Percentiles rank a stretch among this genome's conserved stretches.
Evolutionary conservation across 2,888 invertebrate genomes (phyloP).

Genomic region (Zootermopsis nevadensis): DNA sequence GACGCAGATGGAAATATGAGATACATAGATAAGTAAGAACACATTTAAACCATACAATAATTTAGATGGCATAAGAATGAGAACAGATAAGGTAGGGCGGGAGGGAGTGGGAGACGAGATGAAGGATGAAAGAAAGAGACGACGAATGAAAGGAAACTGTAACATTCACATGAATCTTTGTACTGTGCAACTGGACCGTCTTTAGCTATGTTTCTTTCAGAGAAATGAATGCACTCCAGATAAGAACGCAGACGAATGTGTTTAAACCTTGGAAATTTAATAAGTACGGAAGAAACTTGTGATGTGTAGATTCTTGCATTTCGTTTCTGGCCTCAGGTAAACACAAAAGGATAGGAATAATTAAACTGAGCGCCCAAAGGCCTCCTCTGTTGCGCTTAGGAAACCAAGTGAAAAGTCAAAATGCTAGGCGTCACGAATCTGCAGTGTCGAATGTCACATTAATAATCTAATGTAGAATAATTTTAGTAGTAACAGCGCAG

Average conservation of each 20-base stretch:
- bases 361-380: too few species aligned
- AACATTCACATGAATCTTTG: slow-evolving; percentile 32
- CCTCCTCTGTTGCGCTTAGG: too few species aligned
- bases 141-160: slow-evolving; percentile 18
- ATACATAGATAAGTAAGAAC: slow-evolving; percentile 44
- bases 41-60: slow-evolving; percentile 44
- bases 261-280: slow-evolving; percentile 3
- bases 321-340: too few species aligned
- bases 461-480: too few species aligned
- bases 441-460: background rate
- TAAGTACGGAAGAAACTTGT: background rate
- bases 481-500: too few species aligned
- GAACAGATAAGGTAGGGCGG: background rate
- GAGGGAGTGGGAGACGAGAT: background rate
- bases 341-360: too few species aligned
- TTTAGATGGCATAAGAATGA: slow-evolving; percentile 44
- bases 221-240: background rate
- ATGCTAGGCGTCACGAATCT: background rate
- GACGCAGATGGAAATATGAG: slow-evolving; percentile 36
- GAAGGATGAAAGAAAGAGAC: background rate
- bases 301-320: background rate
- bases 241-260: background rate
- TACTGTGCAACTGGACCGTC: slow-evolving; percentile 18
- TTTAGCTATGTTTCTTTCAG: background rate
- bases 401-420: background rate